Base-by-base conservation (phyloP, 2,797 vertebrate genomes). In the Pteronotus mesoamericanus region DNA sequence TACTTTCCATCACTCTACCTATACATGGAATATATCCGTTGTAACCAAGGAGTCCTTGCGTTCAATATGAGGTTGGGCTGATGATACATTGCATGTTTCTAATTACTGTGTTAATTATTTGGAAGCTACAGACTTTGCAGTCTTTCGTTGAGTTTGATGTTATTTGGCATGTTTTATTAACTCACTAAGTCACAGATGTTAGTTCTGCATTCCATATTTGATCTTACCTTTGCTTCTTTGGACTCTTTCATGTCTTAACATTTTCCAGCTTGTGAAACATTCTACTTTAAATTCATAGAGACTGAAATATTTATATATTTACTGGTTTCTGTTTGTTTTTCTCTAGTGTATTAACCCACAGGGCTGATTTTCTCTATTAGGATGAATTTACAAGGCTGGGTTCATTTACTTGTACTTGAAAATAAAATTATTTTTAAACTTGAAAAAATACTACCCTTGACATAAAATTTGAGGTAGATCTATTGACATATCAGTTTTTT, bases 151-250 rank as follows among this genome's bases (percentile, higher is more conserved):
- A 42, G 24, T 91, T 93, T 80, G 75, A 84, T 87, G 96, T 75
- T 91, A 79, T 86, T 91, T 15, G 15, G 10, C 24, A 24, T 91
- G 57, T 87, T 95, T 92, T n/a, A 91, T 83, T 94, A 96, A 93
- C 80, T 69, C 21, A 74, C 39, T 72, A 87, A 94, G 66, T 85
- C 91, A 51, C 59, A 97, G 82, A 87, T 94, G 53, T 94, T 87
- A 82, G 66, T 88, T 87, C 59, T 72, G 34, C 5, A 22, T 91
- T 48, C 39, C 15, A 6, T 74, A 48, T 94, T 95, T 95, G 89
- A 95, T 94, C 93, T 91, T 83, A 87, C 80, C 93, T 95, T 93
- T 93, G 66, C 44, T 96, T 95, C 77, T 82, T 48, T 82, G 53
- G 24, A 16, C n/a, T 88, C 91, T 93, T 96, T 90, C 37, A 57